Evolutionary conservation across 2,888 invertebrate species (phyloP), one percentile per base, ranked within the genome.

Genomic region (Drosophila pseudotakahashii): DNA sequence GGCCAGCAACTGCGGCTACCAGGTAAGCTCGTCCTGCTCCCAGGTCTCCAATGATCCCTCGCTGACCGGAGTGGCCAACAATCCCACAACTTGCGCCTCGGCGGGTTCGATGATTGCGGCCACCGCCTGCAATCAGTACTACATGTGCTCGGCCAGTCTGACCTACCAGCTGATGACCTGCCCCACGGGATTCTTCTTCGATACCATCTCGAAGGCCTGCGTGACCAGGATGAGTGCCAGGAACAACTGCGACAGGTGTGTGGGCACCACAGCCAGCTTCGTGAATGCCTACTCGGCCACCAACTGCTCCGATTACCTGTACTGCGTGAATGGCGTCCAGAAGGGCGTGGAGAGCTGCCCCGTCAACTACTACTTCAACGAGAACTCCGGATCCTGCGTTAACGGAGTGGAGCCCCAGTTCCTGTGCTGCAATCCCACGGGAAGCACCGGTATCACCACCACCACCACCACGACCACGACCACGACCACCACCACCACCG

Each of bases 161-260:
- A 44, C 0, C 36, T 85, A 71, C 32, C 44, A 58, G 14, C 62
- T 78, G 30, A 53, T 19, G n/a, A 47, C 60, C 10, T 89, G 89
- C 47, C 3, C 58, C 3, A 1, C 30, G 14, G 73, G 74, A 3
- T 52, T 55, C 6, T 89, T 66, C 53, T 84, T 34, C 23, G 79
- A 89, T 53, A 79, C 77, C 16, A 32, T 63, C 13, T 75, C 63
- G 16, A 14, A 68, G 23, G 10, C n/a, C 1, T 89, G 89, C 48
- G 75, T 81, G 6, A 30, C 59, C 39, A 81, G 89, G 5, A 26
- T 75, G 53, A 16, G 71, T 30, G 89, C 89, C 1, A 52, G 72
- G 11, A 89, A 89, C 53, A 19, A 85, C 41, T 89, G 89, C 50
- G 84, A 89, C 68, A 88, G 89, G 6, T 89, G 89, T 37, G 42